Base-by-base conservation (phyloP, 2,888 invertebrate genomes). In the Steinernema carpocapsae region DNA sequence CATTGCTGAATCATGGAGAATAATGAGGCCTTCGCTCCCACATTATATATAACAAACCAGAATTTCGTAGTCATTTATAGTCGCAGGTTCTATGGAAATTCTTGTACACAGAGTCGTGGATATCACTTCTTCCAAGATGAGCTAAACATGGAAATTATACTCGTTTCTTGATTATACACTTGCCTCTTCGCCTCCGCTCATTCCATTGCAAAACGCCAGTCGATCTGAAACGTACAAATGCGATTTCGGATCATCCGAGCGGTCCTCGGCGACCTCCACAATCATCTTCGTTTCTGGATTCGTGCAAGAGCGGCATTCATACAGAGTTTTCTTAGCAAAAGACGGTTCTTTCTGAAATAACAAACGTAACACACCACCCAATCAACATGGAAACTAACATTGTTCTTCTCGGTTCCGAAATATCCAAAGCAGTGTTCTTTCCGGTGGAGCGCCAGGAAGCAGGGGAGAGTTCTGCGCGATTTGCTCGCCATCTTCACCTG, bases 171-270 rank as follows among this genome's bases (percentile, higher is more conserved):
- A 2, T 7, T 4, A 64, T 7, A 17, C 1, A 10, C 64, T 17
- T 37, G 32, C 64, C 37, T 64, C 64, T 32, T 64, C 64, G 29
- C 64, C 64, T 64, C 32, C 37, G 64, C 32, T 29, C 64, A 64
- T 64, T 29, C 64, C 64, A 32, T 64, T 64, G n/a, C 32, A 64
- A 29, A 26, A 64, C 2, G 64, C 64, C 6, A 64, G 29, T 10
- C 64, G 64, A 32, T 64, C 64, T 2, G 64, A 64, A 32, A 64
- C 32, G 32, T 64, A 64, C 19, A 64, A 19, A 32, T 64, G 64
- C 17, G 64, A 64, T 17, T 32, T 64, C 10, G 64, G 37, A 4
- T 4, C n/a, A 6, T 22, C 29, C 6, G 29, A 6, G 1, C 64
- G 29, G 1, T 1, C 1, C 17, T 64, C 64, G 1, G 29, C 64